Evolutionary conservation across 2,113 vertebrate species (phyloP).

Genomic region (Corvus moneduloides): DNA sequence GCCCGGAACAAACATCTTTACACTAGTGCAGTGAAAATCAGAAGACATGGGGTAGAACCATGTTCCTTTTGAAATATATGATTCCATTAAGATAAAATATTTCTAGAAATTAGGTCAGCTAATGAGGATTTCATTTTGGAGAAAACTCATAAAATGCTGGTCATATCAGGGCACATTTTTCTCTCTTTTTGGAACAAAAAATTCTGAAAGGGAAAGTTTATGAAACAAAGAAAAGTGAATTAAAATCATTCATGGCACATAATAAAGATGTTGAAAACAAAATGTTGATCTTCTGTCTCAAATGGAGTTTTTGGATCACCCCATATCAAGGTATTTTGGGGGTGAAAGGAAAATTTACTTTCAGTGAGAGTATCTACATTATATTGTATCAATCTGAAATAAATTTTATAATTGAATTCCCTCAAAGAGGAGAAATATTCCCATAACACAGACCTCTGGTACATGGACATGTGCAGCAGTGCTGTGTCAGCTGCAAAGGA

Average conservation of each 20-base stretch:
- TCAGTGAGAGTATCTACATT: neutral
- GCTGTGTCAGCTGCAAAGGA: neutral
- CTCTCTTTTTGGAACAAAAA: neutral
- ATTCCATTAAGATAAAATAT: slow-evolving; percentile 20
- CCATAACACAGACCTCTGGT: neutral
- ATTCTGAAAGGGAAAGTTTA: neutral
- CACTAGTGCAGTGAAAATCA: neutral
- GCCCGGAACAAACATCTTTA: neutral
- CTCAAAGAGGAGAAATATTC: neutral
- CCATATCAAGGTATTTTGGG: neutral
- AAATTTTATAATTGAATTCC: neutral
- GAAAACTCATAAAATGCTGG: neutral
- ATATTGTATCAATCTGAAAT: neutral
- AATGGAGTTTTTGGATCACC: neutral
- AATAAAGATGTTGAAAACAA: neutral
- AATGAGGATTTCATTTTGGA: neutral
- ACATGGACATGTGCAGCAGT: neutral
- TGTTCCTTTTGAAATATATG: neutral
- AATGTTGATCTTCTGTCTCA: neutral
- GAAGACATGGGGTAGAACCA: neutral
- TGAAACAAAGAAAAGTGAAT: neutral
- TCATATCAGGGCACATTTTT: neutral
- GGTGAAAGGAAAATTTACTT: neutral
- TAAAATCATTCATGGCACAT: neutral
- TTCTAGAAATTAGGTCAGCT: neutral